Evolutionary conservation across 2,888 invertebrate species (phyloP).

Genomic region (Plusia festucae): DNA sequence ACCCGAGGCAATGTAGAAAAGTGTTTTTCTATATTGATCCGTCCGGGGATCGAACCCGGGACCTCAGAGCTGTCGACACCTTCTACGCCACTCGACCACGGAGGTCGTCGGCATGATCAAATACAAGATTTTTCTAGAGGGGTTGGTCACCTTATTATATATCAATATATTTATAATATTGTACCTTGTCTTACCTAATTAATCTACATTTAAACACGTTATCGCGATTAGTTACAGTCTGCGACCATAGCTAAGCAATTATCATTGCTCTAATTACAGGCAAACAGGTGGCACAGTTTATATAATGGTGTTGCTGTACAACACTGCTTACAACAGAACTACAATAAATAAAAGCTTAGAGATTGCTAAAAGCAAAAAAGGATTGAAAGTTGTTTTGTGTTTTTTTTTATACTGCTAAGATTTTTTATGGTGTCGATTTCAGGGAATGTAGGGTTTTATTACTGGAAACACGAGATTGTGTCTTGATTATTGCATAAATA

Average conservation of each 20-base stretch:
- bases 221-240: constrained; percentile 32
- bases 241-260: constrained; percentile 33
- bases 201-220: constrained; percentile 19
- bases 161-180: neutral
- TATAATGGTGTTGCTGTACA: neutral
- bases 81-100: too few species aligned
- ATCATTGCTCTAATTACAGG: constrained; percentile 38
- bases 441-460: too few species aligned
- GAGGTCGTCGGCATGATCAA: too few species aligned
- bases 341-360: neutral
- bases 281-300: constrained; percentile 37
- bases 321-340: neutral
- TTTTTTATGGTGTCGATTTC: neutral
- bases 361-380: neutral
- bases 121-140: too few species aligned
- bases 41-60: too few species aligned
- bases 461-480: too few species aligned
- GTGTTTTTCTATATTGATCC: too few species aligned
- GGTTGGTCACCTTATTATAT: too few species aligned
- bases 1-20: too few species aligned
- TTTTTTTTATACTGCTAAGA: neutral
- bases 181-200: neutral
- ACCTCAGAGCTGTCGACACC: too few species aligned
- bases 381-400: neutral
- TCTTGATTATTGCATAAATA: too few species aligned